Conservation (phyloP, 2,888 invertebrate species). For the Conops quadrifasciatus region DNA sequence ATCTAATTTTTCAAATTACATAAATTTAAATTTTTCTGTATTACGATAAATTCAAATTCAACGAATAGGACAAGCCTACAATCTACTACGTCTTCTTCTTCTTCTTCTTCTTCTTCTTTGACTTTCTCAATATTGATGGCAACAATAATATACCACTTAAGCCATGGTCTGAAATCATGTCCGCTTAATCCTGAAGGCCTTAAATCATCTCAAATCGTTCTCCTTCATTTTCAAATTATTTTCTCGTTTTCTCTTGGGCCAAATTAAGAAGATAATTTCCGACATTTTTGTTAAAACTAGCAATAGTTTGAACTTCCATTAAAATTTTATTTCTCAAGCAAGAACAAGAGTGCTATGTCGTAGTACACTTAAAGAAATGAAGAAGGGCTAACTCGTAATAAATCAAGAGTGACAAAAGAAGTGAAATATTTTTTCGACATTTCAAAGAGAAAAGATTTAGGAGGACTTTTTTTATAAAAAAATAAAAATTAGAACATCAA, state of each 20-base stretch:
- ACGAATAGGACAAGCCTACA: background rate
- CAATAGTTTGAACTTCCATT: background rate
- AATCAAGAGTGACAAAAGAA: background rate
- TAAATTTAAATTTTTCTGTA: too few species aligned
- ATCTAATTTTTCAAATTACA: too few species aligned
- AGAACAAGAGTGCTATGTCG: too few species aligned
- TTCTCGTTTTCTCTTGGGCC: background rate
- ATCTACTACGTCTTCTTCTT: background rate
- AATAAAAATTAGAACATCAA: too few species aligned
- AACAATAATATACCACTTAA: too few species aligned
- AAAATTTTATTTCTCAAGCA: background rate
- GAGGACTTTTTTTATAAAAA: too few species aligned
- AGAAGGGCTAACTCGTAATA: too few species aligned
- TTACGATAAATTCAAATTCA: background rate
- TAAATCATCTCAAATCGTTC: too few species aligned
- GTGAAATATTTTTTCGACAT: constrained; percentile 1
- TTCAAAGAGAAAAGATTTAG: background rate
- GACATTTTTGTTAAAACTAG: background rate
- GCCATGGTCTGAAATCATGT: too few species aligned
- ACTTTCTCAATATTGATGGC: too few species aligned
- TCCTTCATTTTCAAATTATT: background rate
- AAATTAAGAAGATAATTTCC: background rate
- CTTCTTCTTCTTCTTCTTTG: background rate
- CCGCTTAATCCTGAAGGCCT: too few species aligned
- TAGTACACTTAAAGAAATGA: too few species aligned